These are phyloP conservation scores for Drosophila sucinea DNA, from an alignment of 1,140 invertebrate species.

Conservation along the genomic window DNA sequence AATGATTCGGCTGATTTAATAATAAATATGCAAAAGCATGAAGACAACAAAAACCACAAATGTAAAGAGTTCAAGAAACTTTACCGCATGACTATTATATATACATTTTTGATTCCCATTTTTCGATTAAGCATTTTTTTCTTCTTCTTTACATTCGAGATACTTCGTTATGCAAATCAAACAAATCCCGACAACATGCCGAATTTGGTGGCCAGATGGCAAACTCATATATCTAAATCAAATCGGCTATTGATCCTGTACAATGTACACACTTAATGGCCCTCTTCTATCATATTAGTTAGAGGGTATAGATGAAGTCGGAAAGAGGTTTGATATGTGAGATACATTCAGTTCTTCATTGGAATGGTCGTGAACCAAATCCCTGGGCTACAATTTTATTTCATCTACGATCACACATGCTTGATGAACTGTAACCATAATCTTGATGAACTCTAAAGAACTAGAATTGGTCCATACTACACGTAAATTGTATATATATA, in stretches of 20 bases:
- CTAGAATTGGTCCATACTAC: constrained; percentile 3
- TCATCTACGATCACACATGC: constrained; percentile 10
- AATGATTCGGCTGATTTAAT: constrained; percentile 70
- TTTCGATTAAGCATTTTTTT: not conserved
- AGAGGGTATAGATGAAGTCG: too few species aligned
- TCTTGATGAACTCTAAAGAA: too few species aligned
- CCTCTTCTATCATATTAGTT: too few species aligned
- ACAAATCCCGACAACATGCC: too few species aligned
- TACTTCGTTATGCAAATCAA: not conserved
- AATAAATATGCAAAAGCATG: constrained; percentile 61
- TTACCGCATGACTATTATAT: constrained; percentile 9
- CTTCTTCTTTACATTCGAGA: not conserved
- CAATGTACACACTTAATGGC: too few species aligned
- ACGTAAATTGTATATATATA: not conserved
- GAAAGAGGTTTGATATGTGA: too few species aligned
- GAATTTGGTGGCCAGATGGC: too few species aligned
- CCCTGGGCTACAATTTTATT: constrained; percentile 1
- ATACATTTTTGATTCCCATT: not conserved
- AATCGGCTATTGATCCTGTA: not conserved
- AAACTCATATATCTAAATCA: too few species aligned
- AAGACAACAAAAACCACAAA: not conserved
- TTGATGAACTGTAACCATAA: constrained; percentile 9
- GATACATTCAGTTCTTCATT: not conserved
- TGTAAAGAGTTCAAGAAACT: constrained; percentile 70
- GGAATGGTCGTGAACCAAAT: not conserved